Percentiles rank a stretch among this genome's conserved stretches.
Conservation (phyloP, 2,888 invertebrate genomes). For the Clepsis dumicolana region DNA sequence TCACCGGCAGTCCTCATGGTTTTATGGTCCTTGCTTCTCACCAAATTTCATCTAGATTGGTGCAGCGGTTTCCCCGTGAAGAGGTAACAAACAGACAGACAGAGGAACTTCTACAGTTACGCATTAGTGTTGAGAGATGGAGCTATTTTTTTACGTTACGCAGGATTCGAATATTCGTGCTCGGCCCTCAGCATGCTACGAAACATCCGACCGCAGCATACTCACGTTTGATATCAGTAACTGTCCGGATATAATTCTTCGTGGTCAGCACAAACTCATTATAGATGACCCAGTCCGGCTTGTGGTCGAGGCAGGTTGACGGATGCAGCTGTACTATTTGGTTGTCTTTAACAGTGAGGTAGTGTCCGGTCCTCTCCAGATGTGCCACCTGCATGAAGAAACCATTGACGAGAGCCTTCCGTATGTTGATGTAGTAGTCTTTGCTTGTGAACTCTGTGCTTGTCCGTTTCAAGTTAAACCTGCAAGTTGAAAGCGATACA, state of each 20-base stretch:
- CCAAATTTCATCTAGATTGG: no score
- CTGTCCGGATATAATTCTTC: conserved; percentile 99
- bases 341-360: conserved; percentile 99
- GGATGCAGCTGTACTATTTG: conserved; percentile 99
- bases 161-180: no score
- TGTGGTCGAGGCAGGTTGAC: conserved; percentile 99
- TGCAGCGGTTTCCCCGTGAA: no score
- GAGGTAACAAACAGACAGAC: no score
- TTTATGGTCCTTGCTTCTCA: no score
- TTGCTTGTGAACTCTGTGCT: conserved; percentile 99
- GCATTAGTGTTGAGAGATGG: no score
- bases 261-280: conserved; percentile 99
- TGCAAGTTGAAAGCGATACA: conserved; percentile 53
- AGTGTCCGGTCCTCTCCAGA: conserved; percentile 98
- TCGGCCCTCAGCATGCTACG: no score
- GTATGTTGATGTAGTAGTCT: conserved; percentile 99
- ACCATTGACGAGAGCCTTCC: conserved; percentile 99
- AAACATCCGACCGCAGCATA: no score
- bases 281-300: conserved; percentile 99
- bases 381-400: conserved; percentile 99
- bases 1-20: no score
- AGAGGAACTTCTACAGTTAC: no score
- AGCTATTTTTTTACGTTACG: no score
- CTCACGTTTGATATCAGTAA: conserved; percentile 99
- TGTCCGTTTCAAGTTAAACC: conserved; percentile 96